These are phyloP conservation scores for Hydrolagus colliei DNA, from an alignment of 2,797 vertebrate genomes.

Conservation along the genomic window DNA sequence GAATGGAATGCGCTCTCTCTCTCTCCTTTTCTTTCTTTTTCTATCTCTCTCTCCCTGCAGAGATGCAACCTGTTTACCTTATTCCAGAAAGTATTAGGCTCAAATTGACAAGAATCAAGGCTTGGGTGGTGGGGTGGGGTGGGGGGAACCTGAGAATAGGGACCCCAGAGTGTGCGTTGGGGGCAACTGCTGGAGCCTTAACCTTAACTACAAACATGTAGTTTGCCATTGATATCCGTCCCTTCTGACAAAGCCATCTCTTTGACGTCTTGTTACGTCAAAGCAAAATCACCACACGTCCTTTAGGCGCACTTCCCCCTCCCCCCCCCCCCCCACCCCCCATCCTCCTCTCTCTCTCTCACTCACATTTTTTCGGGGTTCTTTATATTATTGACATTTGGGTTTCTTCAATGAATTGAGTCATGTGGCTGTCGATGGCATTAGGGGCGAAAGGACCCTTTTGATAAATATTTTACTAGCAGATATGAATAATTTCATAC, in stretches of 20 bases:
- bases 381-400: constrained; percentile 39
- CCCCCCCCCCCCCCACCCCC: constrained; percentile 36
- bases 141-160: no score
- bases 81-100: no score
- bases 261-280: constrained; percentile 48
- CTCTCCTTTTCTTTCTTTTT: no score
- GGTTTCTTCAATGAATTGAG: constrained; percentile 25
- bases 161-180: no score
- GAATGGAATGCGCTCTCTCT: no score
- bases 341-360: constrained; percentile 31
- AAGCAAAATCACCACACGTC: background rate
- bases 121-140: no score
- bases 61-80: no score
- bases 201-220: no score
- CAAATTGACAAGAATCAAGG: no score
- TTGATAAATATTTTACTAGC: constrained; percentile 42
- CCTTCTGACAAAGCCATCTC: constrained; percentile 33
- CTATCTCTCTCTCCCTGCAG: no score
- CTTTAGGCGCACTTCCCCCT: background rate
- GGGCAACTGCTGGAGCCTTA: no score
- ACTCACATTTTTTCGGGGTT: constrained; percentile 34
- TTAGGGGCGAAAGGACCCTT: constrained; percentile 21
- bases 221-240: no score
- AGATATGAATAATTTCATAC: constrained; percentile 25
- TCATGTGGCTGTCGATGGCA: background rate